phyloP scores from a whole-genome alignment of 2,888 invertebrate genomes.

The Tupiocoris notatus region DNA sequence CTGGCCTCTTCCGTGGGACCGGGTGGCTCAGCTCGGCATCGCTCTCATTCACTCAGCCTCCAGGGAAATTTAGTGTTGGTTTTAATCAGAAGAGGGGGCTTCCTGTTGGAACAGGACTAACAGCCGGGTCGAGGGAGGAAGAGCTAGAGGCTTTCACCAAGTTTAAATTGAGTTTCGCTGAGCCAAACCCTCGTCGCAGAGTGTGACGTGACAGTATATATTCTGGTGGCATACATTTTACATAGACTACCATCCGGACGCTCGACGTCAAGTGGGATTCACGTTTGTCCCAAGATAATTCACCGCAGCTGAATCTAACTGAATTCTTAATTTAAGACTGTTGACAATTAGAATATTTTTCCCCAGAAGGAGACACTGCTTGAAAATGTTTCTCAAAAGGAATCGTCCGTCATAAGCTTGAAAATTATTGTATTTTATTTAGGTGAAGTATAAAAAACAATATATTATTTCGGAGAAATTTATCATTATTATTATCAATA shows the following conservation, averaged over 20 bases:
- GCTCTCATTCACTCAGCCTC: conserved; percentile 39
- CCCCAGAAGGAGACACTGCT: too few species aligned
- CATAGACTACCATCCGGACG: conserved; percentile 22
- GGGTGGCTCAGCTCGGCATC: conserved; percentile 7
- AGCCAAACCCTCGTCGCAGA: neutral
- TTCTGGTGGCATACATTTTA: conserved; percentile 34
- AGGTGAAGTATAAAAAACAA: too few species aligned
- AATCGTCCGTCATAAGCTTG: too few species aligned
- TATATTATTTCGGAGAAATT: too few species aligned
- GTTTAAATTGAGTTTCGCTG: conserved; percentile 41
- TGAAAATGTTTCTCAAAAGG: too few species aligned
- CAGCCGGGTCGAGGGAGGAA: neutral
- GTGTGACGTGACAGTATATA: conserved; percentile 39
- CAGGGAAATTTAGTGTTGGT: conserved; percentile 43
- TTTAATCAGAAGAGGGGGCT: conserved; percentile 39
- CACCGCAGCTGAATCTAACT: neutral
- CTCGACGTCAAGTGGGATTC: neutral
- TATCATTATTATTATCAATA: too few species aligned
- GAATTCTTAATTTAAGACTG: neutral
- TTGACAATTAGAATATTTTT: too few species aligned
- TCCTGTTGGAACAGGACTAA: neutral
- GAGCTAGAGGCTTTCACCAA: conserved; percentile 33
- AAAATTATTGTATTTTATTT: too few species aligned
- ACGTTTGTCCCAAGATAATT: neutral
- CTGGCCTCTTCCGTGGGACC: neutral